These are phyloP conservation scores for Cygnus atratus DNA, from an alignment of 2,113 vertebrate genomes.

Conservation along the genomic window DNA sequence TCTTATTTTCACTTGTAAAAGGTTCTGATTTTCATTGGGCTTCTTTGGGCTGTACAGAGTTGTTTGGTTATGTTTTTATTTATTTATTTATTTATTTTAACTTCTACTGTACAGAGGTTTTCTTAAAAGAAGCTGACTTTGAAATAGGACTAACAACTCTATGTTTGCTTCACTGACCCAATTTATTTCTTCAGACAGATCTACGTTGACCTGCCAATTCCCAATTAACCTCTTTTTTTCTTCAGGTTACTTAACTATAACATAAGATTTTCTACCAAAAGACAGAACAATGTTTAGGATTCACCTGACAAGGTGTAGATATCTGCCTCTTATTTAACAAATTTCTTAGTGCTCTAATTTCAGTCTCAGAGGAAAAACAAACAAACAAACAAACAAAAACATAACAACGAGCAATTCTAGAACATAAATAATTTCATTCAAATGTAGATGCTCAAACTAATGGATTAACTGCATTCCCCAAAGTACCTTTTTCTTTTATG, in stretches of 20 bases:
- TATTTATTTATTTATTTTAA: too few species aligned
- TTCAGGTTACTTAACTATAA: background rate
- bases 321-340: background rate
- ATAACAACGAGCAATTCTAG: background rate
- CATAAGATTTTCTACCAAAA: background rate
- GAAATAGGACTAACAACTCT: background rate
- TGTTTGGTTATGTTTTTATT: too few species aligned
- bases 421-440: background rate
- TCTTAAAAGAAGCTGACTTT: background rate
- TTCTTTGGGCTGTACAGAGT: background rate
- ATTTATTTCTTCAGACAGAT: background rate
- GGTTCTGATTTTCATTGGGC: fast-evolving
- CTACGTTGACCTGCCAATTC: background rate
- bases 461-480: background rate
- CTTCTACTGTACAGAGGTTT: background rate
- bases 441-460: background rate
- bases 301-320: background rate
- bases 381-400: background rate
- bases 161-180: background rate
- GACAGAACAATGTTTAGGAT: background rate
- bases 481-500: background rate
- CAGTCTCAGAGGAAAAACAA: background rate
- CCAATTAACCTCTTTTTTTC: background rate
- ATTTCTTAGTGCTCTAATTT: background rate
- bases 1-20: background rate